Evolutionary conservation across 1,140 invertebrate genomes (phyloP).

Genomic region (Arion vulgaris): DNA sequence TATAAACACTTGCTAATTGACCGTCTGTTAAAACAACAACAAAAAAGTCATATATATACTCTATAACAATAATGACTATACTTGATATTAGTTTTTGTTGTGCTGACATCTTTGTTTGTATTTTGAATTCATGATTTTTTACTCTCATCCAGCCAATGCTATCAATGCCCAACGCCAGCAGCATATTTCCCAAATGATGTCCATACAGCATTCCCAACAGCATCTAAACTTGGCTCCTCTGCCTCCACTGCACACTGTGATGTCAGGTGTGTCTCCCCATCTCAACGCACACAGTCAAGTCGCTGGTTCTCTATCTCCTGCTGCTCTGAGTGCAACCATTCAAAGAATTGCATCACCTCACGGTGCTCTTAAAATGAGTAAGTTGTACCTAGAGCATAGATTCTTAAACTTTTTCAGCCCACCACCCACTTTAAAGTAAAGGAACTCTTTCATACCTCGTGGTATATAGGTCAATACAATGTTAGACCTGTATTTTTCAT

Average conservation of each 20-base stretch:
- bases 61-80: no score
- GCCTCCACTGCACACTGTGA: neutral
- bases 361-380: slow-evolving; percentile 31
- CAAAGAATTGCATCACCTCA: slow-evolving; percentile 35
- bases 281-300: slow-evolving; percentile 17
- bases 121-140: neutral
- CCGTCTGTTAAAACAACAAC: no score
- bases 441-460: no score
- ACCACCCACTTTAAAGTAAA: no score
- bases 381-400: neutral
- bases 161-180: slow-evolving; percentile 13
- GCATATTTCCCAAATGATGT: slow-evolving; percentile 4
- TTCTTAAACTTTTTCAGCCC: neutral
- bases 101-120: neutral
- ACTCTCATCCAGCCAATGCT: slow-evolving; percentile 18
- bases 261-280: neutral
- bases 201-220: slow-evolving; percentile 20
- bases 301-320: slow-evolving; percentile 22
- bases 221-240: neutral
- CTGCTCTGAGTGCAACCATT: slow-evolving; percentile 26
- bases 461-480: no score
- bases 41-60: no score
- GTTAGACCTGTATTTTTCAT: no score
- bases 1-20: no score
- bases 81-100: neutral